Evolutionary conservation across 1,140 invertebrate genomes (phyloP), one percentile per base, ranked within the genome.

Genomic region (Berghia stephanieae): DNA sequence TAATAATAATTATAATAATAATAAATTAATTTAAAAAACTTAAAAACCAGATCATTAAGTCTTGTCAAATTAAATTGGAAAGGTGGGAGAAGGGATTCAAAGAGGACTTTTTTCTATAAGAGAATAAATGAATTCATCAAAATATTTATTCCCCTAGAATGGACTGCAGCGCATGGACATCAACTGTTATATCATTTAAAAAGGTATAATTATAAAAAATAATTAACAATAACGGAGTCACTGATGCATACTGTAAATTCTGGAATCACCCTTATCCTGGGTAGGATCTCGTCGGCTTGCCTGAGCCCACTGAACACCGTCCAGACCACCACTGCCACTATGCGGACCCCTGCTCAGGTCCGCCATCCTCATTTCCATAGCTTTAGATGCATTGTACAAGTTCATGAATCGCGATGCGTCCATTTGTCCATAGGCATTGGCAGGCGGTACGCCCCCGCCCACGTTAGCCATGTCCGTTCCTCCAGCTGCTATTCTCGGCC

Each of bases 311-410:
- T 76, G 74, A 40, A 13, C 55, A 18, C 60, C 43, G 21, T 76
- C 74, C 46, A 76, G 68, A 42, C n/a, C n/a, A n/a, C n/a, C n/a
- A n/a, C n/a, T n/a, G n/a, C n/a, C n/a, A n/a, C 42, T 49, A 21
- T 76, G 74, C 21, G 74, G 74, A 3, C 27, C 43, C 2, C n/a
- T n/a, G n/a, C 74, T 3, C 42, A 76, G 27, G 38, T 76, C 74
- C n/a, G 74, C 60, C 74, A 76, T 76, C 10, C 74, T 40, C 74
- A 76, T 76, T n/a, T 76, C 74, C 74, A 76, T 76, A 1, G 52
- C 74, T 31, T 76, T 76, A n/a, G 74, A 76, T 1, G 74, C 74
- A 31, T n/a, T 76, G 74, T 76, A 76, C 2, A 75, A 63, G 55
- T 75, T 75, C 74, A 76, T 76, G 38, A 76, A 76, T 2, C 63